Evolutionary conservation across 2,113 vertebrate genomes (phyloP).

Genomic region (Erythrocebus patas): DNA sequence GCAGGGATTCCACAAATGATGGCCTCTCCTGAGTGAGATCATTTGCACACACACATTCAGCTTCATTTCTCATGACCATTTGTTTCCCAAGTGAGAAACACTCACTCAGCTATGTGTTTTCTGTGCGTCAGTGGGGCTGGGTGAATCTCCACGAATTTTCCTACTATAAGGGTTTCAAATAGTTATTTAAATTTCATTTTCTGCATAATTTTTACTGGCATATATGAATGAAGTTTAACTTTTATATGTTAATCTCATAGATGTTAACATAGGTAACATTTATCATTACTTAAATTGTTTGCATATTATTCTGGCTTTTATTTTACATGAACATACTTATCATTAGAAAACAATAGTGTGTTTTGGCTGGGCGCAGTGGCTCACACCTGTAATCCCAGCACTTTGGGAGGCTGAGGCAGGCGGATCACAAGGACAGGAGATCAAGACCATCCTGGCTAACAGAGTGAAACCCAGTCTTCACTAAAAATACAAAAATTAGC

Average conservation of each 20-base stretch:
- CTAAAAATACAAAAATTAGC: too few species aligned
- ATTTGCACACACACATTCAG: background rate
- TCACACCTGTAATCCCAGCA: too few species aligned
- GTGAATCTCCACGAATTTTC: background rate
- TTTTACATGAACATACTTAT: background rate
- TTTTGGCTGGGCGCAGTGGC: too few species aligned
- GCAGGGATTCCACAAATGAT: background rate
- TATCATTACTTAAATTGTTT: background rate
- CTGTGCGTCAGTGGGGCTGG: background rate
- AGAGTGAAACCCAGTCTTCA: too few species aligned
- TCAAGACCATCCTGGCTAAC: too few species aligned
- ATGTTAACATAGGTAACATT: background rate
- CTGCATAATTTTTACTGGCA: background rate
- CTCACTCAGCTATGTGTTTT: fast-evolving
- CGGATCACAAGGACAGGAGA: too few species aligned
- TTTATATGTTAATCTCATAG: background rate
- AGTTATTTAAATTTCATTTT: background rate
- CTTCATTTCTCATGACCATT: background rate
- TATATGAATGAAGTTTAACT: background rate
- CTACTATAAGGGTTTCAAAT: background rate
- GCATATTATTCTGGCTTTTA: background rate
- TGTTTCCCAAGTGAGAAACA: background rate
- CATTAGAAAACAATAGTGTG: background rate
- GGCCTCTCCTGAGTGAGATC: too few species aligned
- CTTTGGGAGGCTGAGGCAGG: too few species aligned